Evolutionary conservation across 2,797 vertebrate species (phyloP).

Genomic region (Melanotaenia trifasciata): DNA sequence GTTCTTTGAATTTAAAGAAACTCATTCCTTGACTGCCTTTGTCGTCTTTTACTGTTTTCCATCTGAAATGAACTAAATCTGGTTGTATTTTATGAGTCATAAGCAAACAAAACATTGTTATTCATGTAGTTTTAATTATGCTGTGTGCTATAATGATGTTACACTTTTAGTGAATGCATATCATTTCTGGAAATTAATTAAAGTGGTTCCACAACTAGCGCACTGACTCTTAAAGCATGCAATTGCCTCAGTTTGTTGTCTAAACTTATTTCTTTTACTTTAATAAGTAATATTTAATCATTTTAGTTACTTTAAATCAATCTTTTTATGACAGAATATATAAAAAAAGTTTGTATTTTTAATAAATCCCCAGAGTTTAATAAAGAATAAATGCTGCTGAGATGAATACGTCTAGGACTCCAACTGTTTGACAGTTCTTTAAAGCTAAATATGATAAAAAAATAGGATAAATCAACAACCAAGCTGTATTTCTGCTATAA

Average conservation of each 20-base stretch:
- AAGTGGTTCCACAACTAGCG: neutral
- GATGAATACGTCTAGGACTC: neutral
- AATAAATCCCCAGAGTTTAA: neutral
- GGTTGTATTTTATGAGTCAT: too few relatives aligned
- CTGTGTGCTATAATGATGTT: neutral
- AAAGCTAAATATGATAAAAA: neutral
- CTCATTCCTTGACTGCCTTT: too few relatives aligned
- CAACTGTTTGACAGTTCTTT: neutral
- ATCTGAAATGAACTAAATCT: too few relatives aligned
- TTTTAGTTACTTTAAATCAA: neutral
- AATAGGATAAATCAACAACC: too few relatives aligned
- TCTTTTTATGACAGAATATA: neutral
- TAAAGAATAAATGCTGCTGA: neutral
- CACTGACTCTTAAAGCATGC: neutral
- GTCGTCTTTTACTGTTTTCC: too few relatives aligned
- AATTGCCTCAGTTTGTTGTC: neutral
- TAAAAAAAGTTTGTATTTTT: neutral
- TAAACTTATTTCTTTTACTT: neutral
- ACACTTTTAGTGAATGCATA: neutral
- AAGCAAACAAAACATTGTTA: too few relatives aligned
- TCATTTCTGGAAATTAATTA: neutral
- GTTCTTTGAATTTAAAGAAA: neutral
- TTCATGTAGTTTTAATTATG: too few relatives aligned
- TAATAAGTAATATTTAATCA: neutral
- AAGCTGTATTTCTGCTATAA: too few relatives aligned